Evolutionary conservation across 2,797 vertebrate genomes (phyloP), one percentile per base, ranked within the genome.

Genomic region (Cephalopachus bancanus): DNA sequence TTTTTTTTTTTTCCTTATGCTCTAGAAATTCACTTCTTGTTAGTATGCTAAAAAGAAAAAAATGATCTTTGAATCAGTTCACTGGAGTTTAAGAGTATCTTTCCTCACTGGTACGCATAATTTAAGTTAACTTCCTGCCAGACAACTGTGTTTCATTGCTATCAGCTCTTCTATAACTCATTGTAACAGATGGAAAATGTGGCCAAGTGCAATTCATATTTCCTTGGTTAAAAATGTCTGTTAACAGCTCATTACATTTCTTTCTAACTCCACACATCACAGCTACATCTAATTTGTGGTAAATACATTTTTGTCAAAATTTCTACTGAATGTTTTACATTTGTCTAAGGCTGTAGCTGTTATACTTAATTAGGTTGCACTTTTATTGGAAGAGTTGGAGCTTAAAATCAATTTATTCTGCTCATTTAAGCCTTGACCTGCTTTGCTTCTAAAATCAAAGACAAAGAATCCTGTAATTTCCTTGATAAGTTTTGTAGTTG

Each of bases 401-500:
- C 49, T 97, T 94, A 96, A 97, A 94, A 97, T 97, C 95, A 96
- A 91, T 95, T 97, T 33, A 91, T 96, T 95, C 92, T 94, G 28
- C 37, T 97, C 24, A 78, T 93, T 97, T 97, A 97, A 98, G 97
- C 89, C 93, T 87, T n/a, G 95, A 97, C 96, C 89, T 97, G 65
- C 89, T 91, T 97, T 55, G 33, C 97, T 96, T 71, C 94, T 86
- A 93, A 97, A 97, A 44, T 33, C 60, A 96, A 97, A 97, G 55
- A 30, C 17, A 94, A 65, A 90, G 89, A 37, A 14, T 15, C 17
- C 67, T 93, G 71, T n/a, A 76, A 93, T 83, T 89, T 83, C 76
- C 80, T 49, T 96, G 19, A 53, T 62, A 96, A 71, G 44, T 30
- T 53, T 83, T 53, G 93, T 89, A 90, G 51, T 51, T 95, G 60